Base-by-base conservation (phyloP, 2,888 invertebrate genomes). In the Dyspetes luteomarginatus region DNA sequence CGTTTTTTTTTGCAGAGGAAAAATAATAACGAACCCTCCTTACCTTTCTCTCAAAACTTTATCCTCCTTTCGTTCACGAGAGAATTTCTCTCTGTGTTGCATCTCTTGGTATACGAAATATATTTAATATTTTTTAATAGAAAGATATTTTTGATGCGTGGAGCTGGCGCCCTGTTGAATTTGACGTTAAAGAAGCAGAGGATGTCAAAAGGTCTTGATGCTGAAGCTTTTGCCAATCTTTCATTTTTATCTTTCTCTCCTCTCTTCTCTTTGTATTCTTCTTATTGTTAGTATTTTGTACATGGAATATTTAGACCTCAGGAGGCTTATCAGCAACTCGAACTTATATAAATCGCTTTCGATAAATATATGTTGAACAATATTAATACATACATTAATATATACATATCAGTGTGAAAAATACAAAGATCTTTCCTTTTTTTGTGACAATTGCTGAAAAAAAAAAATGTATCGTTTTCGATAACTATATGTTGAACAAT, bases 61-160 rank as follows among this genome's bases (percentile, higher is more conserved):
- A 52, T 67, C 75, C 75, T 71, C 67, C 60, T 74, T 69, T 77
- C 74, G 26, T 56, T 22, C 30, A 30, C 50, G 56, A 69, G 75
- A n/a, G n/a, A n/a, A n/a, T 36, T 36, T 48, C 17, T 48, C 48
- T 48, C 73, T 73, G 64, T 30, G 73, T 73, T 77, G 28, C 36
- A 84, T 86, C 82, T 81, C 83, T 76, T 0, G 73, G 83, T 87
- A 86, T 86, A n/a, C 85, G 86, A 86, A 87, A 88, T 88, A n/a
- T n/a, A 86, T 88, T 87, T 85, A 85, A 87, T 86, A 86, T 86
- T 87, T 50, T 88, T 86, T 87, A 86, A 88, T 87, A 85, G 88
- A 84, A 87, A 88, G 85, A 86, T 86, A 83, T 86, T 55, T 87
- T 83, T 85, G 71, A 56, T 78, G 65, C 62, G 41, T 71, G 73